Conservation (phyloP, 2,113 vertebrate species). For the Sceloporus tristichus region DNA sequence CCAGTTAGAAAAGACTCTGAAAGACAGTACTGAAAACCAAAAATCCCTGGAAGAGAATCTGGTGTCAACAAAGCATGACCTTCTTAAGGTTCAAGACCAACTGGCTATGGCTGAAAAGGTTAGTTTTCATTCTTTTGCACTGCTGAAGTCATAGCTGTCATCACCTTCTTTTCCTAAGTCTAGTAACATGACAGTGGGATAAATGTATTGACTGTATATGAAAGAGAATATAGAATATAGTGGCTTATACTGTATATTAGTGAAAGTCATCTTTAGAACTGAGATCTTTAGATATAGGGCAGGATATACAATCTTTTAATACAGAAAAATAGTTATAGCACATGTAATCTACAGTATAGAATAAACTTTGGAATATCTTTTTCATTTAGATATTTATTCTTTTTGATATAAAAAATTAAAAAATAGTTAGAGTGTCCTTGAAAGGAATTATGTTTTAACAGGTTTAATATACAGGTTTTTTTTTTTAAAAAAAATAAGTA, state of each 20-base stretch:
- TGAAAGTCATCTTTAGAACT: too few species aligned
- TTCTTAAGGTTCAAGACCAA: constrained; percentile 92
- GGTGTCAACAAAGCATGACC: constrained; percentile 88
- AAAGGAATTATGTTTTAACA: neutral
- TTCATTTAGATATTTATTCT: neutral
- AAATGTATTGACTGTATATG: neutral
- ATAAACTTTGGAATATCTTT: neutral
- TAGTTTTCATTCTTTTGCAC: constrained; percentile 10
- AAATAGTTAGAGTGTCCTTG: neutral
- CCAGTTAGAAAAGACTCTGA: constrained; percentile 90
- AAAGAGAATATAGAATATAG: neutral
- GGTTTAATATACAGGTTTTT: neutral
- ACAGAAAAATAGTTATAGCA: neutral
- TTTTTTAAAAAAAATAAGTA: neutral
- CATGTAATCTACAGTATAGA: neutral
- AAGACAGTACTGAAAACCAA: constrained; percentile 82
- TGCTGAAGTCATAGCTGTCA: neutral
- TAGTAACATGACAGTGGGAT: too few species aligned
- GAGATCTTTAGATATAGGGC: too few species aligned
- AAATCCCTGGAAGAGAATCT: constrained; percentile 92
- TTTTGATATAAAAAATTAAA: neutral
- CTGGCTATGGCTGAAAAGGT: constrained; percentile 93
- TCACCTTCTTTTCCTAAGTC: neutral
- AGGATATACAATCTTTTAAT: too few species aligned
- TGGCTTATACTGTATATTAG: neutral